Conservation (phyloP, 37 sponge, comb jelly and placozoan genomes). For the Ianthella basta region DNA sequence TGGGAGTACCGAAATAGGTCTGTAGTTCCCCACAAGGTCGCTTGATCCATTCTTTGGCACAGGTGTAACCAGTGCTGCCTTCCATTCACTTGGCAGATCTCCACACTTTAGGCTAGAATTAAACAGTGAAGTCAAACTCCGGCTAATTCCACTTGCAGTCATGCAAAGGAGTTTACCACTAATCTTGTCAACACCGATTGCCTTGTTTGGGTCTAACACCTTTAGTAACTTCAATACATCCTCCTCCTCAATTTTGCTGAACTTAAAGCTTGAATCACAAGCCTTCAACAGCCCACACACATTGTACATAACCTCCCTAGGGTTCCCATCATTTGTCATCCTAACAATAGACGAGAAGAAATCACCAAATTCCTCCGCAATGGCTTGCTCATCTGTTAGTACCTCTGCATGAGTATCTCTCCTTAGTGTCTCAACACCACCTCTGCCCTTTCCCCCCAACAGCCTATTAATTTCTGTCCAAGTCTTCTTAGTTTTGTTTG, state of each 20-base stretch:
- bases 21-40: conserved; percentile 20
- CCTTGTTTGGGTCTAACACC: conserved; percentile 20
- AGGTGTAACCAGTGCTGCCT: conserved; percentile 1
- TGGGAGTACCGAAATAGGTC: conserved; percentile 25
- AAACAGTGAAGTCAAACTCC: conserved; percentile 5
- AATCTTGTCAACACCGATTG: background rate
- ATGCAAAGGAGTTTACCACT: conserved; percentile 7
- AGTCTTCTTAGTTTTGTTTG: conserved; percentile 8
- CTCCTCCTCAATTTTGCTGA: conserved; percentile 11
- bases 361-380: conserved; percentile 28
- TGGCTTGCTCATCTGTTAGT: background rate
- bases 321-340: background rate
- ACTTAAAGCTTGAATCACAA: background rate
- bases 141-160: background rate
- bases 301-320: background rate
- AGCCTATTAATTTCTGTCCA: conserved; percentile 32
- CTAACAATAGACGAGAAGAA: conserved; percentile 14
- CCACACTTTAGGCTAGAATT: conserved; percentile 6
- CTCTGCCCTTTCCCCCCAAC: conserved; percentile 11
- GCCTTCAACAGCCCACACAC: background rate
- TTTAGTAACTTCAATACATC: conserved; percentile 27
- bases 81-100: conserved; percentile 1
- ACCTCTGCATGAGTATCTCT: too few relatives aligned
- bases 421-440: background rate
- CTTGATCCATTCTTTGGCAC: background rate